Evolutionary conservation across 2,113 vertebrate genomes (phyloP), one percentile per base, ranked within the genome.

Genomic region (Myrmophylax atrothorax): DNA sequence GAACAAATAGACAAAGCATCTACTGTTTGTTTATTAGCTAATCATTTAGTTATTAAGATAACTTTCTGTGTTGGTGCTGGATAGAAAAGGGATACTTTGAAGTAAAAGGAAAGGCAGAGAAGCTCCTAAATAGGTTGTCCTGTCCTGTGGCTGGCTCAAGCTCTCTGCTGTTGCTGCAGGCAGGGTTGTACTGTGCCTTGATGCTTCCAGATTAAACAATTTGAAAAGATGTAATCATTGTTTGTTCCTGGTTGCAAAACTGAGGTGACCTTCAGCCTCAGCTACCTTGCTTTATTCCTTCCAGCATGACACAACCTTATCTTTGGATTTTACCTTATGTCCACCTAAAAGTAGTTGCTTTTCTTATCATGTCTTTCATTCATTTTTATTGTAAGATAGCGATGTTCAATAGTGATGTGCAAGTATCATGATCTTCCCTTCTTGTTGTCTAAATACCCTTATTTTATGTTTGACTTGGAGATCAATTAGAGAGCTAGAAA

Each of bases 121-220:
- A 85, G 33, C 31, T 59, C 35, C 75, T 63, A 25, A 66, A 59
- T 50, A 33, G 20, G 8, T 6, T 64, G 20, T 55, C 16, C 29
- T 91, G 3, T 46, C 35, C 53, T 47, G 8, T 19, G 35, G 29
- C 0, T 67, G 84, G 38, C 44, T 38, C 11, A 7, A 85, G 46
- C 58, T 58, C 47, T 64, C 25, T 0, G 2, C 25, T 72, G n/a
- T 18, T 80, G 62, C 67, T 59, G 64, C 38, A 63, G 58, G 24
- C 38, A 23, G 35, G 68, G 87, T n/a, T 84, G 60, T 52, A 6
- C 69, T 56, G 40, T 82, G 64, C 56, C 66, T 68, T 37, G n/a
- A 35, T 72, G 78, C 70, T 94, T 93, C 44, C 92, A 93, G 37
- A 72, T 53, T 44, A 91, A 94, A 93, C 64, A 52, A 47, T 60